These are phyloP conservation scores for Pantelozetes paolii DNA, from an alignment of 2,888 invertebrate species.

Conservation along the genomic window DNA sequence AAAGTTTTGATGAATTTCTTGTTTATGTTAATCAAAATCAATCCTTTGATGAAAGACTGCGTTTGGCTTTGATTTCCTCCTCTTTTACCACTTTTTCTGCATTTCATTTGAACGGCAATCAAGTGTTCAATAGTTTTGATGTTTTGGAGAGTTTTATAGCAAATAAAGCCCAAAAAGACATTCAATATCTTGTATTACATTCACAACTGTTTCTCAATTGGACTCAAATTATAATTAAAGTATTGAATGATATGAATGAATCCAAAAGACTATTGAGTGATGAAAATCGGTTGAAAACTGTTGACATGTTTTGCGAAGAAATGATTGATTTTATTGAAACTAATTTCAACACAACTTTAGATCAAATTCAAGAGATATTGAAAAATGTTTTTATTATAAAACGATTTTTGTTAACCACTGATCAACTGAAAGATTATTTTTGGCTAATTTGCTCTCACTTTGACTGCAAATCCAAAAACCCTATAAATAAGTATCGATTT, in stretches of 20 bases:
- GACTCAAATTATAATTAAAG: slow-evolving; percentile 21
- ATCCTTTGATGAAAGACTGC: slow-evolving; percentile 16
- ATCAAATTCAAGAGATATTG: slow-evolving; percentile 14
- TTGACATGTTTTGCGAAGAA: neutral
- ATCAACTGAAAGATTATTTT: neutral
- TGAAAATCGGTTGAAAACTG: neutral
- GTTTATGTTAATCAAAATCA: neutral
- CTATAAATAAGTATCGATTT: slow-evolving; percentile 17
- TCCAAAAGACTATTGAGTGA: neutral
- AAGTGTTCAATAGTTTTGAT: slow-evolving; percentile 7
- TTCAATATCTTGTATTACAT: slow-evolving; percentile 29
- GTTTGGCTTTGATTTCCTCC: slow-evolving; percentile 8
- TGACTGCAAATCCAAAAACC: slow-evolving; percentile 17
- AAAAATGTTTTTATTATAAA: slow-evolving; percentile 12
- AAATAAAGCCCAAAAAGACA: neutral
- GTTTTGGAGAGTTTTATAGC: neutral
- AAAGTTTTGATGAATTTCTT: neutral
- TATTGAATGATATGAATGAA: neutral
- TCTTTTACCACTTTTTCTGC: slow-evolving; percentile 20
- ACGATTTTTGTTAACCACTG: neutral
- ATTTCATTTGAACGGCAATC: neutral
- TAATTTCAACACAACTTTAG: slow-evolving; percentile 16
- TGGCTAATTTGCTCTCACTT: neutral
- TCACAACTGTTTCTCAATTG: slow-evolving; percentile 24
- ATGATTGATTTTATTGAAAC: slow-evolving; percentile 25